Percentiles rank a stretch among this genome's conserved stretches.
These are phyloP conservation scores for Apostichopus parvimensis DNA, from an alignment of 35 echinoderm and acorn worm species.

Conservation along the genomic window DNA sequence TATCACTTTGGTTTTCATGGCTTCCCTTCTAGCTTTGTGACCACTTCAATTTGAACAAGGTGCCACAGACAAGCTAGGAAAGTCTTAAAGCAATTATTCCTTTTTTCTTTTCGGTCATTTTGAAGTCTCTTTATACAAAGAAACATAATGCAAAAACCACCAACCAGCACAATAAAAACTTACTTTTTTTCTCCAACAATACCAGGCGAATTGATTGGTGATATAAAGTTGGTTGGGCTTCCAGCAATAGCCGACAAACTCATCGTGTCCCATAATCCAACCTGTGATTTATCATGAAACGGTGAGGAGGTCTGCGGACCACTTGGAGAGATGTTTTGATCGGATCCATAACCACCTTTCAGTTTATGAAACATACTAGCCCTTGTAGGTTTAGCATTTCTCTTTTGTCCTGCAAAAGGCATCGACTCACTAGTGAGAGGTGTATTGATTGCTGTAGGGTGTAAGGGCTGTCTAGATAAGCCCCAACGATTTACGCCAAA, in stretches of 20 bases:
- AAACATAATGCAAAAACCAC: too few species aligned
- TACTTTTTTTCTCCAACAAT: neutral
- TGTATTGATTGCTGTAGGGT: neutral
- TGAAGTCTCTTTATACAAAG: too few species aligned
- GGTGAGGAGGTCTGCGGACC: conserved; percentile 29
- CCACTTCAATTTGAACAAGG: too few species aligned
- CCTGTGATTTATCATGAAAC: conserved; percentile 35
- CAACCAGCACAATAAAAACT: neutral
- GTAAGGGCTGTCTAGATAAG: conserved; percentile 10
- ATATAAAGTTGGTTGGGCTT: conserved; percentile 21
- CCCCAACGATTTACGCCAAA: conserved; percentile 12
- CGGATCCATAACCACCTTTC: neutral
- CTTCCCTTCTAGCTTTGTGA: too few species aligned
- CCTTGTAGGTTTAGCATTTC: neutral
- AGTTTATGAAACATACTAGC: neutral
- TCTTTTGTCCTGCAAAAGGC: neutral
- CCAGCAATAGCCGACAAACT: conserved; percentile 39
- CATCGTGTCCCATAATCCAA: conserved; percentile 44
- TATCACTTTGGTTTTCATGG: too few species aligned
- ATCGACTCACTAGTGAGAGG: neutral
- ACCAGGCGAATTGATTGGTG: conserved; percentile 22
- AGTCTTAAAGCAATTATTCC: too few species aligned
- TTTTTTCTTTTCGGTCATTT: too few species aligned
- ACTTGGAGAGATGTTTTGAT: neutral
- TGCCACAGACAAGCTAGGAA: too few species aligned